phyloP scores from a whole-genome alignment of 2,888 invertebrate species.

The Dasysyrphus albostriatus region DNA sequence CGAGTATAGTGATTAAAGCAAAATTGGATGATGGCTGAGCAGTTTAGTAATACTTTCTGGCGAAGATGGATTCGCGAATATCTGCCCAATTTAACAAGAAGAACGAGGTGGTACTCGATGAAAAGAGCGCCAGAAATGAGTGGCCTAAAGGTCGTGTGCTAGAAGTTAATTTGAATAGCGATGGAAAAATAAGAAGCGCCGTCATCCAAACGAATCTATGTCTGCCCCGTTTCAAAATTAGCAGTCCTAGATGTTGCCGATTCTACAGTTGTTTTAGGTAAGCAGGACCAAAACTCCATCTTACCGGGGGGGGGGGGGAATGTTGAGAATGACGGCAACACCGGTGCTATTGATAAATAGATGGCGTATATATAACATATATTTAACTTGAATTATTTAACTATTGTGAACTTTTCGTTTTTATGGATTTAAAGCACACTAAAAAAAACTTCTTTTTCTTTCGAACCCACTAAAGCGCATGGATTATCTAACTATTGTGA shows the following conservation, averaged over 20 bases:
- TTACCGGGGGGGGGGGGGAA: constrained; percentile 12
- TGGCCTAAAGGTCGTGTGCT: constrained; percentile 5
- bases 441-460: too few species aligned
- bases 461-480: too few species aligned
- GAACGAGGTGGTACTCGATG: constrained; percentile 7
- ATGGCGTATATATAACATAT: neutral
- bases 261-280: constrained; percentile 6
- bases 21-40: constrained; percentile 63
- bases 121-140: neutral
- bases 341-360: neutral
- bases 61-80: constrained; percentile 73
- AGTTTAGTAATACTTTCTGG: constrained; percentile 64
- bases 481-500: too few species aligned
- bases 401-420: too few species aligned
- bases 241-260: constrained; percentile 7
- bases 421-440: too few species aligned
- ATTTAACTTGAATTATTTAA: too few species aligned
- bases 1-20: constrained; percentile 32
- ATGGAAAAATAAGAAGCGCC: constrained; percentile 4
- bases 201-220: constrained; percentile 3
- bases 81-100: constrained; percentile 68
- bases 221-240: constrained; percentile 13
- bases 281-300: neutral
- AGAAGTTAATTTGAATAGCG: neutral
- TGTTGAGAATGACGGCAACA: constrained; percentile 17